Base-by-base conservation (phyloP, 2,797 vertebrate species). In the Pangasius macronema region DNA sequence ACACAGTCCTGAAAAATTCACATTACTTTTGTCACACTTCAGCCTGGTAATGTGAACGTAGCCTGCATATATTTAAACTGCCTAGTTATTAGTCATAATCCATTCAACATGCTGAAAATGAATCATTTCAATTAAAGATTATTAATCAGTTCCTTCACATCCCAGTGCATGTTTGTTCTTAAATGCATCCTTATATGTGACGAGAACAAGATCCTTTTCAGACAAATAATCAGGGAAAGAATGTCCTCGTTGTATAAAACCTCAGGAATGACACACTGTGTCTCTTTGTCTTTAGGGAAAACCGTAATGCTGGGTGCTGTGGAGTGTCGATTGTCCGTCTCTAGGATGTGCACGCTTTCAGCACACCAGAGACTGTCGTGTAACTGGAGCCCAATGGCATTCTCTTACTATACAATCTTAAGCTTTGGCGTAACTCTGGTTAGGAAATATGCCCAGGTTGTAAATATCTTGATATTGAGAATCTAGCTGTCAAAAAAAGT, bases 251-350 rank as follows among this genome's bases (percentile, higher is more conserved):
- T 82, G 39, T 82, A n/a, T 63, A 65, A 63, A 65, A 10, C 6
- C 42, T 49, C 42, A 30, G 22, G 16, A 49, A 67, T 2, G 27
- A 39, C 22, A 13, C 16, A 30, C 39, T 30, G 80, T 63, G 22
- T 39, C 8, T n/a, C 59, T 82, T 82, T 81, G 55, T 61, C 36
- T 61, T 82, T 20, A 65, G 61, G 61, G 81, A 49, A 51, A 30
- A 82, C 27, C 27, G 30, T 63, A 46, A 82, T 30, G 13, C 39
- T 39, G 46, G 77, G 27, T n/a, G 59, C 24, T 82, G 59, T 82
- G 16, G 9, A 65, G 14, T 46, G 49, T 61, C 36, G 11, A 1
- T 81, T 49, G 80, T n/a, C 33, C 14, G 10, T 46, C 33, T 82
- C 59, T 65, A 24, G 55, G 33, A 61, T 22, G 10, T 61, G 55